These are phyloP conservation scores for Argyrosomus regius DNA, from an alignment of 2,797 vertebrate species.

Conservation along the genomic window DNA sequence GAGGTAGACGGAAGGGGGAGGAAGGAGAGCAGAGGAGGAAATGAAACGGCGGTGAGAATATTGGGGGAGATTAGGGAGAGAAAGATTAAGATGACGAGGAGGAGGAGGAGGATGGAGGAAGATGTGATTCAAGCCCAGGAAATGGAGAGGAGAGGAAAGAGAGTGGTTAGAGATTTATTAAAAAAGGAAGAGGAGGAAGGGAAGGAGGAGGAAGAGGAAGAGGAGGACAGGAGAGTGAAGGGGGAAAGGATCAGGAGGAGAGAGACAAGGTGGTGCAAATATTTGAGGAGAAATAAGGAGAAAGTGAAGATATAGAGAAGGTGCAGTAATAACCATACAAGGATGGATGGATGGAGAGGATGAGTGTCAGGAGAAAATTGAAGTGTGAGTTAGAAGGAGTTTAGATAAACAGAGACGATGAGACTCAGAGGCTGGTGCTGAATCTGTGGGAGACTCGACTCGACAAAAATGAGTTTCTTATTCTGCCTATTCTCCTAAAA, in stretches of 20 bases:
- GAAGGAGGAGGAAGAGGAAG: slow-evolving; percentile 1
- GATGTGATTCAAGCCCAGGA: slow-evolving; percentile 25
- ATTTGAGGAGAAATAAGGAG: slow-evolving; percentile 40
- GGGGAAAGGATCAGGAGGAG: slow-evolving; percentile 31
- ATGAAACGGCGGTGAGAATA: slow-evolving; percentile 24
- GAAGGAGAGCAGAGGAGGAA: slow-evolving; percentile 13
- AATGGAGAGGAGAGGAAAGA: slow-evolving; percentile 16
- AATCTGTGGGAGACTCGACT: background rate
- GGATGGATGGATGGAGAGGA: background rate
- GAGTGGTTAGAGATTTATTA: slow-evolving; percentile 31
- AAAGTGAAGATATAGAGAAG: slow-evolving; percentile 26
- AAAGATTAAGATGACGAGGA: slow-evolving; percentile 19
- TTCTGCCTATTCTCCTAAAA: too few relatives aligned
- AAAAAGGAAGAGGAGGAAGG: slow-evolving; percentile 2
- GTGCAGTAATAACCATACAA: slow-evolving; percentile 26
- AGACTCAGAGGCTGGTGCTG: background rate
- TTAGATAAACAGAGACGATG: background rate
- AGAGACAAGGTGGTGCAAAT: slow-evolving; percentile 46
- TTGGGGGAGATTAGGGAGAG: slow-evolving; percentile 34
- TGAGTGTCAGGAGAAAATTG: slow-evolving; percentile 20
- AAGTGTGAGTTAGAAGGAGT: slow-evolving; percentile 1
- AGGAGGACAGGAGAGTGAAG: slow-evolving; percentile 26
- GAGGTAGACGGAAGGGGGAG: background rate
- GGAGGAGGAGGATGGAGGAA: slow-evolving; percentile 20
- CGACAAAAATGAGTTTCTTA: too few relatives aligned